Evolutionary conservation across 2,888 invertebrate species (phyloP).

Genomic region (Stenodema calcarata): DNA sequence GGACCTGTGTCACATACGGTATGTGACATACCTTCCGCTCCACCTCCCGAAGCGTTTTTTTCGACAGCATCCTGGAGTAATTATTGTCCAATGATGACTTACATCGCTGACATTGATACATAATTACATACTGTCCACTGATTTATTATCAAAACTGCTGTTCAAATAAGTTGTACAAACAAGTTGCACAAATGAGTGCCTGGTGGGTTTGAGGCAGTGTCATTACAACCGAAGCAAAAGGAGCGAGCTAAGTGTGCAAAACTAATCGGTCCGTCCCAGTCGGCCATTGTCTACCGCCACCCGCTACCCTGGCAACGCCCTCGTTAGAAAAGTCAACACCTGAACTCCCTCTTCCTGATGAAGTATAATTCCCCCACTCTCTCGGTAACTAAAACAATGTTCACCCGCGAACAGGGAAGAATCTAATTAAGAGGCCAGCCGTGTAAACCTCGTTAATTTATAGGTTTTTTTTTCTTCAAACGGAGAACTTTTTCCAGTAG

Average conservation of each 20-base stretch:
- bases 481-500: background rate
- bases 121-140: too few species aligned
- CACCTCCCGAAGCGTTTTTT: too few species aligned
- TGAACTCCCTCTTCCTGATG: background rate
- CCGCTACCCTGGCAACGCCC: conserved; percentile 13
- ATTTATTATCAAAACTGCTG: too few species aligned
- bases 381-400: background rate
- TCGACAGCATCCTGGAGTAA: too few species aligned
- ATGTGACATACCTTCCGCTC: too few species aligned
- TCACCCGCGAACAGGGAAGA: background rate
- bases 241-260: background rate
- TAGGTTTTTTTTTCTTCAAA: background rate
- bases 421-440: background rate
- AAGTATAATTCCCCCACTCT: background rate
- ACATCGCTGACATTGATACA: too few species aligned
- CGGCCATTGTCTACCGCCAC: background rate
- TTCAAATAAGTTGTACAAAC: too few species aligned
- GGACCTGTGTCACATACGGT: too few species aligned
- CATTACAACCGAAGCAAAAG: background rate
- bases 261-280: background rate
- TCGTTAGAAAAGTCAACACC: conserved; percentile 20
- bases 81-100: too few species aligned
- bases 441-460: background rate
- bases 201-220: too few species aligned
- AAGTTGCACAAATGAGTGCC: too few species aligned